Evolutionary conservation across 2,797 vertebrate genomes (phyloP).

Genomic region (Tokudaia tokunoshimensis): DNA sequence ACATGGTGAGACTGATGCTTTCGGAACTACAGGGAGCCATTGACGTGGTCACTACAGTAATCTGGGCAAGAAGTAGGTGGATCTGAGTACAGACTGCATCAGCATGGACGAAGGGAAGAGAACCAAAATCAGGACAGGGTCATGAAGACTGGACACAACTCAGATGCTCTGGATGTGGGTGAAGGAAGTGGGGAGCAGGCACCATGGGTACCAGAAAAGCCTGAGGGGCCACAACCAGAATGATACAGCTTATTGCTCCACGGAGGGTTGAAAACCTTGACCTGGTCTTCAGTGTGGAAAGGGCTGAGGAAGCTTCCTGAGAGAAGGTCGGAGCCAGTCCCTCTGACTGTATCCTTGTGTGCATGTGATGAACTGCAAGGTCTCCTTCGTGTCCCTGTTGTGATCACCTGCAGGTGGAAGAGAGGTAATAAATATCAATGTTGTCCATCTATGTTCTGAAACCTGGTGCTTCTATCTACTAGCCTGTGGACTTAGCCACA

Average conservation of each 20-base stretch:
- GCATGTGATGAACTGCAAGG: neutral
- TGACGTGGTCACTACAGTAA: neutral
- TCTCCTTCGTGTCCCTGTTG: neutral
- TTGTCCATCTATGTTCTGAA: neutral
- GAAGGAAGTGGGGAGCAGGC: neutral
- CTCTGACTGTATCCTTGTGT: neutral
- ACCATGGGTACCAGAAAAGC: neutral
- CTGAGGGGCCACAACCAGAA: neutral
- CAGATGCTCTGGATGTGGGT: fast-evolving
- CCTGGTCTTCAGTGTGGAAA: no score
- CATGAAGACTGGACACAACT: neutral
- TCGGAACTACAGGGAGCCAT: neutral
- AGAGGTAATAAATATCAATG: neutral
- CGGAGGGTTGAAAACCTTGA: no score
- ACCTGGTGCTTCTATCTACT: neutral
- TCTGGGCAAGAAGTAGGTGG: neutral
- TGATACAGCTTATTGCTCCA: neutral
- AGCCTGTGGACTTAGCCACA: neutral
- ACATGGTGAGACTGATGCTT: neutral
- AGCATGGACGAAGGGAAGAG: neutral
- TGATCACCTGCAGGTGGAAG: neutral
- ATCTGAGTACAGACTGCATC: neutral
- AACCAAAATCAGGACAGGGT: neutral
- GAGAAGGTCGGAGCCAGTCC: neutral
- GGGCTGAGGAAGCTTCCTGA: no score